phyloP scores from a whole-genome alignment of 2,888 invertebrate genomes.

The Drosophila pseudotakahashii region DNA sequence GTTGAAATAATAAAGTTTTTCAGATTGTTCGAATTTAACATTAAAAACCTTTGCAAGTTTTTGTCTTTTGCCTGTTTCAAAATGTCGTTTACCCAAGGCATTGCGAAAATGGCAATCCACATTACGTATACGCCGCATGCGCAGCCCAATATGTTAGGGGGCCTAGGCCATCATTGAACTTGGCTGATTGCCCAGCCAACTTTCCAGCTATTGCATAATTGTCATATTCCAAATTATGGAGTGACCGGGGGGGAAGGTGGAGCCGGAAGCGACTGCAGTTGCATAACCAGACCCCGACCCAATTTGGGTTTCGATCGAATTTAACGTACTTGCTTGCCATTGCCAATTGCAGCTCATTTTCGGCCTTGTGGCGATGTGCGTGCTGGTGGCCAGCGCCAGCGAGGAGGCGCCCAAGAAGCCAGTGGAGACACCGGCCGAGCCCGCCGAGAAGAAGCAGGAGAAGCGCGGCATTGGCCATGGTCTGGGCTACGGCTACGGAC shows the following conservation, averaged over 20 bases:
- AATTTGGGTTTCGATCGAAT: constrained; percentile 28
- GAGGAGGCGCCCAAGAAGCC: constrained; percentile 87
- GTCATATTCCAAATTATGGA: constrained; percentile 66
- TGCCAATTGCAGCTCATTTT: constrained; percentile 80
- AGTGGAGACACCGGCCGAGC: constrained; percentile 79
- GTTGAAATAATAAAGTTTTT: not conserved
- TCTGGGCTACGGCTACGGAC: constrained; percentile 86
- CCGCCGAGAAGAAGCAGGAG: constrained; percentile 89
- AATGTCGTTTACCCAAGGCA: constrained; percentile 12
- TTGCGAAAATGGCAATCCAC: constrained; percentile 20
- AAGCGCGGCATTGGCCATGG: constrained; percentile 89
- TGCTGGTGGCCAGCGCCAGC: constrained; percentile 85
- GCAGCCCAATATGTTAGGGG: constrained; percentile 33
- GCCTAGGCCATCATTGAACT: constrained; percentile 60
- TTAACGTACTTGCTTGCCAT: constrained; percentile 22
- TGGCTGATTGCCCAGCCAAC: constrained; percentile 60
- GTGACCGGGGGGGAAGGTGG: constrained; percentile 18
- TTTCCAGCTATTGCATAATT: constrained; percentile 63
- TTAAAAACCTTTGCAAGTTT: not conserved
- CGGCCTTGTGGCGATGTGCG: constrained; percentile 86
- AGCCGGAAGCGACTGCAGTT: constrained; percentile 55
- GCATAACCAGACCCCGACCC: constrained; percentile 52
- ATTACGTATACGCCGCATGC: constrained; percentile 58
- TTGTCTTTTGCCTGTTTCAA: not conserved
- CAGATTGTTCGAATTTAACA: not conserved